phyloP scores from a whole-genome alignment of 2,113 vertebrate species.

The Hemicordylus capensis region DNA sequence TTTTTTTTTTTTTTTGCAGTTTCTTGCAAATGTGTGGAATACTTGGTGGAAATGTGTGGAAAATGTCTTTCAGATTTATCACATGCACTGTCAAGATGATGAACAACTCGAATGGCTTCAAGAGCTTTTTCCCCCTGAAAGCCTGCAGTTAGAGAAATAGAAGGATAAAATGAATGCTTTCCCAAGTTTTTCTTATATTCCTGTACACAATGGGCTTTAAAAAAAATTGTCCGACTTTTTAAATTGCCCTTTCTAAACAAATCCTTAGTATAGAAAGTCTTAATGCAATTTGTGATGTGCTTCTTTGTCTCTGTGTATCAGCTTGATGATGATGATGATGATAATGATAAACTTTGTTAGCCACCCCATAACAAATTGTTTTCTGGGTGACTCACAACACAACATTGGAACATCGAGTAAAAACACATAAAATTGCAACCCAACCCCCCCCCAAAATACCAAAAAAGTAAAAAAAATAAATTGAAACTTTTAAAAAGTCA shows the following conservation, averaged over 20 bases:
- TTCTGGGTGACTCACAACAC: too few relatives aligned
- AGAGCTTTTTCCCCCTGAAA: constrained; percentile 20
- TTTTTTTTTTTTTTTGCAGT: not conserved
- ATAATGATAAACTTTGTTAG: too few relatives aligned
- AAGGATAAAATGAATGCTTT: constrained; percentile 8
- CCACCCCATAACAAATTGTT: too few relatives aligned
- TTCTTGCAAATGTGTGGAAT: not conserved
- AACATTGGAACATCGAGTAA: too few relatives aligned
- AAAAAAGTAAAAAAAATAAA: too few relatives aligned
- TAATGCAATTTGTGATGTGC: not conserved
- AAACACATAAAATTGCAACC: too few relatives aligned
- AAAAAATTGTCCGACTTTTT: not conserved
- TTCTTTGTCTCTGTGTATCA: not conserved
- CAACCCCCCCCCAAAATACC: too few relatives aligned
- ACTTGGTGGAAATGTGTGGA: not conserved
- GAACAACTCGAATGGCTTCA: constrained; percentile 23
- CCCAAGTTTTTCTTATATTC: not conserved
- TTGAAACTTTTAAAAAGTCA: too few relatives aligned
- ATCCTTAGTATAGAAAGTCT: not conserved
- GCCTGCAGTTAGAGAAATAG: constrained; percentile 21
- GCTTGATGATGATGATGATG: too few relatives aligned
- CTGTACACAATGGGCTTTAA: not conserved
- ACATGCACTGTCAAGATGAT: constrained; percentile 1
- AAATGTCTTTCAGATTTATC: constrained; percentile 28
- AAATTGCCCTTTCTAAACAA: not conserved